These are phyloP conservation scores for Epizoanthus ramosus DNA, from an alignment of 92 coral and sea anemone species.

Conservation along the genomic window DNA sequence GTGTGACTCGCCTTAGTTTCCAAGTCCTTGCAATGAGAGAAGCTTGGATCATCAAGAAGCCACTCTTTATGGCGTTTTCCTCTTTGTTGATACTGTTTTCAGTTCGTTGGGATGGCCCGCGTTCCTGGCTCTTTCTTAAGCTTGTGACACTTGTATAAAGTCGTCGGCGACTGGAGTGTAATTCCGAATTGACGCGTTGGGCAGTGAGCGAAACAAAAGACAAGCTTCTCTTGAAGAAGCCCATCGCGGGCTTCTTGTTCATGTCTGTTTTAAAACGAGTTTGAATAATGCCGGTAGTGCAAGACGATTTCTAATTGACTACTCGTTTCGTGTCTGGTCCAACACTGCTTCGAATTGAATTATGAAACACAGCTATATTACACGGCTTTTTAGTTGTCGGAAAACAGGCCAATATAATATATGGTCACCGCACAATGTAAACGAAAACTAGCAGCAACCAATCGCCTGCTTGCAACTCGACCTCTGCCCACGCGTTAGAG, in stretches of 20 bases:
- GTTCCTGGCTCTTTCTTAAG: conserved; percentile 28
- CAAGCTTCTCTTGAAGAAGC: conserved; percentile 34
- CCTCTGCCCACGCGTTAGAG: no score
- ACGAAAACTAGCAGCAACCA: no score
- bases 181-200: conserved; percentile 26
- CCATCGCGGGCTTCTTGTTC: conserved; percentile 33
- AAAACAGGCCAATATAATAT: no score
- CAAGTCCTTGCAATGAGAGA: conserved; percentile 12
- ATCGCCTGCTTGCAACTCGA: no score
- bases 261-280: not conserved
- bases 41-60: conserved; percentile 31
- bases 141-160: conserved; percentile 39
- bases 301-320: no score
- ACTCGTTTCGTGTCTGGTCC: no score
- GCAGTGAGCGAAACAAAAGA: conserved; percentile 33
- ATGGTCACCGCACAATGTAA: no score
- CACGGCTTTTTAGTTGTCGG: no score
- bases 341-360: no score
- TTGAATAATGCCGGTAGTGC: no score
- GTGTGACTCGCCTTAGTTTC: conserved; percentile 19
- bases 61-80: conserved; percentile 13
- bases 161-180: conserved; percentile 24
- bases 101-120: not conserved
- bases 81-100: conserved; percentile 3
- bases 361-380: no score